Base-by-base conservation (phyloP, 2,888 invertebrate genomes). In the Heliconius ethilla region DNA sequence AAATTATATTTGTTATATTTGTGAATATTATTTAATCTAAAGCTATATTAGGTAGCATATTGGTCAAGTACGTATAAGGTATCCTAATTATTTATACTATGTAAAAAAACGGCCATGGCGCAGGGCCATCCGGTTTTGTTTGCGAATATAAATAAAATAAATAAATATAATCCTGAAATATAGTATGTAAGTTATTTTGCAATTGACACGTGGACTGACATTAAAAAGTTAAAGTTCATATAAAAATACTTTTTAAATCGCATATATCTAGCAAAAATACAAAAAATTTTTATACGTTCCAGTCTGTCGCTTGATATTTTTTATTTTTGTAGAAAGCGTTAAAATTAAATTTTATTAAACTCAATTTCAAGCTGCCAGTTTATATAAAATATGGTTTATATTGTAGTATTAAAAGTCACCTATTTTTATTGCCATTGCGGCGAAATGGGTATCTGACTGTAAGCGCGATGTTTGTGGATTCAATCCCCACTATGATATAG, bases 331-430 rank as follows among this genome's bases (percentile, higher is more conserved):
- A 25, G 1, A 45, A 69, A 69, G 7, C 11, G 25, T 40, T 69
- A 3, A 18, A 69, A 45, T 40, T 25, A 27, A 45, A 45, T 27
- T 69, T 40, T n/a, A 69, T 69, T 69, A 40, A 69, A 15, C 15
- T 69, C 67, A 69, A 69, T 69, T 69, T 5, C 25, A 45, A 25
- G 40, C 69, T 69, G 40, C 27, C 45, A 69, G 69, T 69, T 69
- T 25, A 25, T 18, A 69, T 40, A 69, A 69, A 25, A 37, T 1
- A n/a, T 40, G n/a, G 15, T 15, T 37, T 37, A 40, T 37, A 67
- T 67, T 37, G 37, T 10, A 22, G 33, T 33, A 29, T 18, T 66
- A 22, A 33, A 33, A 27, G 27, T 27, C 13, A 6, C 7, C 9
- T 22, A 55, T 55, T 55, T 55, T 33, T 1, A 40, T 11, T n/a